Base-by-base conservation (phyloP, 2,888 invertebrate species). In the Ceraclea dissimilis region DNA sequence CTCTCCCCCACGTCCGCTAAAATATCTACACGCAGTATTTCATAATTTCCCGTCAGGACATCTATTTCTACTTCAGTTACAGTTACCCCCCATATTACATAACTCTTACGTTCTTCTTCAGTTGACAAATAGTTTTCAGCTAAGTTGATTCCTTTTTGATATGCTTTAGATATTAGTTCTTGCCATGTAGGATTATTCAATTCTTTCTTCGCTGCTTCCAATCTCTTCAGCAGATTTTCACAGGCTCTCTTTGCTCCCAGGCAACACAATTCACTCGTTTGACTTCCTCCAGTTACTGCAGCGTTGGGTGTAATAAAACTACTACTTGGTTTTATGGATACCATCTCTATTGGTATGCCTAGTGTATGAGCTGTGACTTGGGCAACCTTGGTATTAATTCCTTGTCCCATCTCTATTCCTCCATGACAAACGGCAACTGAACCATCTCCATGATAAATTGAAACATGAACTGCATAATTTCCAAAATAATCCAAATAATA, bases 391-490 rank as follows among this genome's bases (percentile, higher is more conserved):
- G 88, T 89, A 43, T 89, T 73, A 51, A 90, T 80, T 0, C 90
- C 90, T 70, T 91, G 90, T 0, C 90, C 90, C 74, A 84, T 82
- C 70, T 86, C 86, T 20, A 85, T 76, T 1, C 86, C 86, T 1
- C 82, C 85, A 63, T 88, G 87, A 1, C 81, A 71, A 51, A 90
- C 74, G 1, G 82, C 71, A 0, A 90, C 82, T 0, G 82, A 80
- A 0, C 84, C 86, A 67, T 87, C 85, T 0, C 75, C 75, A 50
- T 83, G 83, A 67, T 82, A 88, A 52, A 90, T 78, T 0, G 84
- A 79, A 31, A 88, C 78, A 10, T 79, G 74, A 0, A 81, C 79
- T 34, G 81, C 72, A 59, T 71, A 84, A 51, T 77, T 79, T 21
- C 81, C 80, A 2, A 67, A 71, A 56, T 78, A 75, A 2, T 63